These are phyloP conservation scores for Turritopsis rubra DNA, from an alignment of 30 jellyfish, hydroid and myxozoan genomes.

Conservation along the genomic window DNA sequence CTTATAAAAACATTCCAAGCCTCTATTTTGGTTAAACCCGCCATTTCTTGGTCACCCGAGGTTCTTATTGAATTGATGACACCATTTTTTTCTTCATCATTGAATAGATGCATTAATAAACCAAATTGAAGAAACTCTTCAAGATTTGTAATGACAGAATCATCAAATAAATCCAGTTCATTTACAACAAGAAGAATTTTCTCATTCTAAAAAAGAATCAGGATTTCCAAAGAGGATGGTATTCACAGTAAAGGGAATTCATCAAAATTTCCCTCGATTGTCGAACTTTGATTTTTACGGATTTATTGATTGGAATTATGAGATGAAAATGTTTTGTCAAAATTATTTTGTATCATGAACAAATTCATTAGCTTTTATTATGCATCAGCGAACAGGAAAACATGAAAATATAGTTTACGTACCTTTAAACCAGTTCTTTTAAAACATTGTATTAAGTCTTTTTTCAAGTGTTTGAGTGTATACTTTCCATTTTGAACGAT, in stretches of 20 bases:
- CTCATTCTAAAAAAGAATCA: constrained; percentile 14
- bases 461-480: constrained; percentile 46
- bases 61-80: constrained; percentile 66
- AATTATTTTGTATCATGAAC: neutral
- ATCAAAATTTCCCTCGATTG: too few relatives aligned
- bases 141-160: constrained; percentile 44
- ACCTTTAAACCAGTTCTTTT: constrained; percentile 70
- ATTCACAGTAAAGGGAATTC: neutral
- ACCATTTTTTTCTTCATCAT: constrained; percentile 60
- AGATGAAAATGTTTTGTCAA: neutral
- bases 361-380: too few relatives aligned
- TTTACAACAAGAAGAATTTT: constrained; percentile 48
- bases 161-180: constrained; percentile 52
- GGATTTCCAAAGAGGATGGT: neutral
- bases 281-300: neutral
- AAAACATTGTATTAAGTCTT: constrained; percentile 46
- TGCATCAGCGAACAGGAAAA: too few relatives aligned
- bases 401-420: too few relatives aligned
- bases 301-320: neutral
- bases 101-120: constrained; percentile 56
- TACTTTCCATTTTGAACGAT: constrained; percentile 39
- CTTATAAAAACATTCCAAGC: constrained; percentile 70
- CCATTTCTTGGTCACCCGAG: constrained; percentile 64
- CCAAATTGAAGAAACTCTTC: constrained; percentile 55
- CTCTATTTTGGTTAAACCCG: constrained; percentile 43